A percentile compares a stretch with the other conserved stretches of the same genome.
phyloP scores from a whole-genome alignment of 2,888 invertebrate species.

The Gymnosoma rotundatum region DNA sequence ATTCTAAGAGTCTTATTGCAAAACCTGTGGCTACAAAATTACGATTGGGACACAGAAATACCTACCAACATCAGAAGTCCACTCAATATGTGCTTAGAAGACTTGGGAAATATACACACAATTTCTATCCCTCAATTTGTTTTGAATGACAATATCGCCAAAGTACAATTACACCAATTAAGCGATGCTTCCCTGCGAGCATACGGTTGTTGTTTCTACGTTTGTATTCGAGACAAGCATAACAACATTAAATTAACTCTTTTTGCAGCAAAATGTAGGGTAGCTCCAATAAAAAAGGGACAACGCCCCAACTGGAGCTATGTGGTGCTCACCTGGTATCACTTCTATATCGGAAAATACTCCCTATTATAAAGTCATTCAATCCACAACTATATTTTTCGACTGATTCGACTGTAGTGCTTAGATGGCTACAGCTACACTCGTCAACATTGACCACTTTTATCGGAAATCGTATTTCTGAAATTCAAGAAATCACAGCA shows the following conservation, averaged over 20 bases:
- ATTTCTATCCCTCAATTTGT: slow-evolving; percentile 19
- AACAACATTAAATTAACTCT: too few species aligned
- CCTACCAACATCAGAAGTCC: neutral
- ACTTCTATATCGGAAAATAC: too few species aligned
- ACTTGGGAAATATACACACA: neutral
- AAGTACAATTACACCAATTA: slow-evolving; percentile 24
- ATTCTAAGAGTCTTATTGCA: slow-evolving; percentile 24
- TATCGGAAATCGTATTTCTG: too few species aligned
- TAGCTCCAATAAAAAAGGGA: too few species aligned
- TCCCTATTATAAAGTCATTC: neutral
- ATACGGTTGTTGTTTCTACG: slow-evolving; percentile 27
- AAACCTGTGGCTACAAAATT: slow-evolving; percentile 23
- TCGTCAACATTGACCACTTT: slow-evolving; percentile 42
- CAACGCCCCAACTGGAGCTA: too few species aligned
- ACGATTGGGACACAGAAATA: slow-evolving; percentile 25
- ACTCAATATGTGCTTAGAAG: neutral
- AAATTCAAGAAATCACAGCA: slow-evolving; percentile 44
- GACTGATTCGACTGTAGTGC: slow-evolving; percentile 36
- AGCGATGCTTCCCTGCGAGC: slow-evolving; percentile 29
- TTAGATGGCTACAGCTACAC: slow-evolving; percentile 29
- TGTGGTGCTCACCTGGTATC: too few species aligned
- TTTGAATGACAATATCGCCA: slow-evolving; percentile 1
- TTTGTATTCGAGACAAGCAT: too few species aligned
- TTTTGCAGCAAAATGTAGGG: too few species aligned
- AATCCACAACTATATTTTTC: slow-evolving; percentile 19